Base-by-base conservation (phyloP, 2,113 vertebrate species). In the Taxidea taxus region DNA sequence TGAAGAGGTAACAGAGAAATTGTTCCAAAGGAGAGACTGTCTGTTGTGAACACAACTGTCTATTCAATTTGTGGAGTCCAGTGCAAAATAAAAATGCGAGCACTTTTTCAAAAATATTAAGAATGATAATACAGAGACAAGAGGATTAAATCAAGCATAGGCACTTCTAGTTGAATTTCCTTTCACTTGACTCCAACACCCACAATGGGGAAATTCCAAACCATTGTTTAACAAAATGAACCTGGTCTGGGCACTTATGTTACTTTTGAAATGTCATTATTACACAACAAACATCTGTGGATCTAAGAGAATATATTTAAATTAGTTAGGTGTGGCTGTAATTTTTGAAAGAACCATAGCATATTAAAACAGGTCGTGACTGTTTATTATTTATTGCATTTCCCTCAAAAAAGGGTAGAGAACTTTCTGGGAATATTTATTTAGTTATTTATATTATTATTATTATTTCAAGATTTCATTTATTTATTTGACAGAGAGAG, bases 231-330 rank as follows among this genome's bases (percentile, higher is more conserved):
- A 83, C 87, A 90, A 37, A 90, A 87, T 16, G 34, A 91, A 93
- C 47, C 25, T 47, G 62, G 68, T 72, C 68, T 81, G 62, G 68
- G 49, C 34, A 87, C 37, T 75, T 42, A 44, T 31, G 75, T 77
- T 86, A 90, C 49, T 72, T 97, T 92, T 82, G 44, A 93, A 94
- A 60, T 75, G 56, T 86, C 92, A 20, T 60, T 90, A 72, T 93
- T 74, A 86, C 23, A 39, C 64, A 95, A 29, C n/a, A 74, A 47
- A 78, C 56, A 34, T 47, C 62, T 51, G 9, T 44, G 34, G 58
- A 56, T 58, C 58, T 51, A 64, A 75, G 37, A 81, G 25, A 85
- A 85, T 75, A 58, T 81, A 81, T 95, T 94, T 8, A 66, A 66
- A 66, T 91, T 31, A 54, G 1, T 92, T 85, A 93, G 91, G 14